Evolutionary conservation across 2,113 vertebrate genomes (phyloP).

Genomic region (Calypte anna): DNA sequence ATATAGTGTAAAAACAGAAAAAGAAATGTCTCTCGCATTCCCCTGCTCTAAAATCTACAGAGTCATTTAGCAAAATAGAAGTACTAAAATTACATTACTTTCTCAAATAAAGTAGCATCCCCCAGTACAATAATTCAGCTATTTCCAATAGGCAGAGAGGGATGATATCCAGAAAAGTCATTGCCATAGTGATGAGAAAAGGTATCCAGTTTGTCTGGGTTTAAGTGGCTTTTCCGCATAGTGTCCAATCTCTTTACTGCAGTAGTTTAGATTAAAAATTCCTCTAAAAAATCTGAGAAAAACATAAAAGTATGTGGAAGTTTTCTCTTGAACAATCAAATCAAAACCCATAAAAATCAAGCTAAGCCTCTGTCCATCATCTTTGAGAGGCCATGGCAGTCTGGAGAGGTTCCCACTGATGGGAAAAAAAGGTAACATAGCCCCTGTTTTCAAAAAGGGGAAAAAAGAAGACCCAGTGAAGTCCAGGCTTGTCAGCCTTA

Average conservation of each 20-base stretch:
- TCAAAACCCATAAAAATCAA: not conserved
- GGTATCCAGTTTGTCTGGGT: not conserved
- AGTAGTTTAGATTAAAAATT: not conserved
- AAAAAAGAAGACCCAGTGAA: too few relatives aligned
- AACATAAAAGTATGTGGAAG: not conserved
- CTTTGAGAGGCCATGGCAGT: too few relatives aligned
- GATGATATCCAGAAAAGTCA: not conserved
- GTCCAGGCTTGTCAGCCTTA: too few relatives aligned
- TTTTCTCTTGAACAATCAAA: not conserved
- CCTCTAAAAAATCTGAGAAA: not conserved
- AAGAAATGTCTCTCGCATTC: not conserved
- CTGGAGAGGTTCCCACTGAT: too few relatives aligned
- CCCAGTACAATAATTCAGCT: not conserved
- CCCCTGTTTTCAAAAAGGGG: too few relatives aligned
- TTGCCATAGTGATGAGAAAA: not conserved
- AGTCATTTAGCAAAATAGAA: not conserved
- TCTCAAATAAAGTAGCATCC: not conserved
- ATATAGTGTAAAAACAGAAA: not conserved
- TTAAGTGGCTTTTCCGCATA: not conserved
- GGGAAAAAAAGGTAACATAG: too few relatives aligned
- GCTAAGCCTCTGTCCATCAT: too few relatives aligned
- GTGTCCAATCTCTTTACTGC: not conserved
- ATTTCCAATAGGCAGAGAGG: not conserved
- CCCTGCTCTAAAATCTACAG: not conserved
- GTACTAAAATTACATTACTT: not conserved